A percentile compares a stretch with the other conserved stretches of the same genome.
Evolutionary conservation across 1,140 invertebrate genomes (phyloP).

Genomic region (Helicoverpa zea): DNA sequence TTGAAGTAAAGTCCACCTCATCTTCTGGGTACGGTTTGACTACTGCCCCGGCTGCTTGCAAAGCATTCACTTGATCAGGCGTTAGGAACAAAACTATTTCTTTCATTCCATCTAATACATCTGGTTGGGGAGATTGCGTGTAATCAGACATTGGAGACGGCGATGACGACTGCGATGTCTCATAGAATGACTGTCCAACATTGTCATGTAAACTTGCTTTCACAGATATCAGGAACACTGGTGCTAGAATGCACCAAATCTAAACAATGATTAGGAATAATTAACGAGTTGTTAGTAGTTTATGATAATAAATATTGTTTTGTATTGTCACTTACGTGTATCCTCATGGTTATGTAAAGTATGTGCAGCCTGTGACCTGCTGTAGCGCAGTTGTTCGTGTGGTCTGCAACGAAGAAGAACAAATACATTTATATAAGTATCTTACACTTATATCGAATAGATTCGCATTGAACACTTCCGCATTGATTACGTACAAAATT

Average conservation of each 20-base stretch:
- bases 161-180: conserved; percentile 36
- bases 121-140: conserved; percentile 45
- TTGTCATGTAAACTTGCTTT: conserved; percentile 47
- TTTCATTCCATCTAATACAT: conserved; percentile 62
- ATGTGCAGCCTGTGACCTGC: conserved; percentile 42
- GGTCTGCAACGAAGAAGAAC: conserved; percentile 45
- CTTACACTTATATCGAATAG: conserved; percentile 51
- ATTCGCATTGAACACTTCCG: conserved; percentile 47
- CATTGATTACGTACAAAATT: conserved; percentile 44
- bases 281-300: too few relatives aligned
- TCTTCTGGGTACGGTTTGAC: conserved; percentile 41
- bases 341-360: conserved; percentile 51
- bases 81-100: conserved; percentile 75
- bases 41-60: conserved; percentile 62
- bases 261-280: conserved; percentile 44
- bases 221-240: conserved; percentile 48
- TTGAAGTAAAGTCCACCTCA: neutral
- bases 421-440: conserved; percentile 60
- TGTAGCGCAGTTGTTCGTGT: too few relatives aligned
- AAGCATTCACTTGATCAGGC: conserved; percentile 69
- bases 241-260: conserved; percentile 50
- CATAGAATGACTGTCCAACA: conserved; percentile 64
- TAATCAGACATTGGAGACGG: conserved; percentile 9
- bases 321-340: conserved; percentile 48
- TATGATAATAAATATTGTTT: too few relatives aligned